phyloP scores from a whole-genome alignment of 2,888 invertebrate genomes.

The Octonoba sinensis region DNA sequence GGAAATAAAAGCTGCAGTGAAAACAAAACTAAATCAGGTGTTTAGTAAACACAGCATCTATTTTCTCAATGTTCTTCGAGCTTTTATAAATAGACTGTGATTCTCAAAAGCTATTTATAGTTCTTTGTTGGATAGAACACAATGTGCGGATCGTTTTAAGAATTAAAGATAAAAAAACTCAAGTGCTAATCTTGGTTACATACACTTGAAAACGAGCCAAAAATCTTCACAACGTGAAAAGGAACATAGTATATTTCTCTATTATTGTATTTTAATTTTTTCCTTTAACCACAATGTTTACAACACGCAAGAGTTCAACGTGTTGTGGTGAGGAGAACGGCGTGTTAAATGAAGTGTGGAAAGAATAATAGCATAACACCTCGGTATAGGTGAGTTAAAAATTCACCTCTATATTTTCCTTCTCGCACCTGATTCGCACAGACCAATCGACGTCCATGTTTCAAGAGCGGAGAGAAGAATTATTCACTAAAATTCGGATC shows the following conservation, averaged over 20 bases:
- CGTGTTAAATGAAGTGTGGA: background rate
- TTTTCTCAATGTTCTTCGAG: background rate
- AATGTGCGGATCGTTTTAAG: background rate
- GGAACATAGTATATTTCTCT: background rate
- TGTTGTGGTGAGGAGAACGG: conserved; percentile 4
- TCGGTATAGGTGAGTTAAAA: conserved; percentile 3
- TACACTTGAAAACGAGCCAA: conserved; percentile 54
- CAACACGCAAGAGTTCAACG: conserved; percentile 18
- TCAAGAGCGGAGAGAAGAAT: background rate
- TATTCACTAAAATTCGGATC: no score
- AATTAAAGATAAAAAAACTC: conserved; percentile 13
- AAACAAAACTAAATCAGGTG: background rate
- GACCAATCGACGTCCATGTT: conserved; percentile 21
- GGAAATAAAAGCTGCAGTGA: no score
- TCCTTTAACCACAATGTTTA: conserved; percentile 47
- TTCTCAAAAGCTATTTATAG: conserved; percentile 4
- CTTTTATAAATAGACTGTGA: conserved; percentile 11
- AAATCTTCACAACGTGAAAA: conserved; percentile 18
- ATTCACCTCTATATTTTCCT: background rate
- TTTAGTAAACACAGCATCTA: conserved; percentile 12
- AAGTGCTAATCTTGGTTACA: conserved; percentile 56
- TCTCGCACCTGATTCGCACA: background rate
- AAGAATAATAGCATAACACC: conserved; percentile 2
- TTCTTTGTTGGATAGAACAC: background rate
- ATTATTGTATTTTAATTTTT: background rate